phyloP scores from a whole-genome alignment of 2,797 vertebrate genomes.

The Valencia hispanica region DNA sequence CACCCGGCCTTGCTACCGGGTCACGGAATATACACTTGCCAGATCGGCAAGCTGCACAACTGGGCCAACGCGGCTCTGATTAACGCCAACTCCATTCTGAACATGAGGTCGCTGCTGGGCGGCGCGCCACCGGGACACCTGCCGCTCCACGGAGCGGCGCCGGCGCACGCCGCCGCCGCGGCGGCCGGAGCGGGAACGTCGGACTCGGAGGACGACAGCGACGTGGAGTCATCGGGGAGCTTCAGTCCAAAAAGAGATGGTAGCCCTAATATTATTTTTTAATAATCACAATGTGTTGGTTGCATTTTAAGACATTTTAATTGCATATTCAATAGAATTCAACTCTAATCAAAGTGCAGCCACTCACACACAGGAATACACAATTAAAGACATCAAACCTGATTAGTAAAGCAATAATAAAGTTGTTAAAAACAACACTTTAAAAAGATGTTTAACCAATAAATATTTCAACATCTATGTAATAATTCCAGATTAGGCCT shows the following conservation, averaged over 20 bases:
- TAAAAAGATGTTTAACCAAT: neutral
- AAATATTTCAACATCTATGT: neutral
- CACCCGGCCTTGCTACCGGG: constrained; percentile 95
- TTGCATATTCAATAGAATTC: no score
- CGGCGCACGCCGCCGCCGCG: constrained; percentile 69
- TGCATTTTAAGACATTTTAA: neutral
- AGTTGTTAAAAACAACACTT: neutral
- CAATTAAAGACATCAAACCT: neutral
- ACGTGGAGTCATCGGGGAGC: constrained; percentile 88
- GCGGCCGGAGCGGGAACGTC: constrained; percentile 76
- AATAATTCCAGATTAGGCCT: neutral
- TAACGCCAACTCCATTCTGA: constrained; percentile 93
- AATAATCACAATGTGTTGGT: neutral
- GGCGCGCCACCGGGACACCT: constrained; percentile 87
- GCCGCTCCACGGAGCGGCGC: constrained; percentile 84
- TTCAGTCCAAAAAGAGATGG: constrained; percentile 93
- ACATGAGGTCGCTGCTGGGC: constrained; percentile 93
- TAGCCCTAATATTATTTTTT: constrained; percentile 61
- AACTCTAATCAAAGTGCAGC: neutral
- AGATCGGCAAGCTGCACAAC: constrained; percentile 97
- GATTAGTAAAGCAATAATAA: neutral
- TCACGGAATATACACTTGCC: constrained; percentile 98
- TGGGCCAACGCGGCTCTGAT: constrained; percentile 97
- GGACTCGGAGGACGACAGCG: constrained; percentile 84
- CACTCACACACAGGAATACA: neutral